phyloP scores from a whole-genome alignment of 2,888 invertebrate species.

The Taenaris catops region DNA sequence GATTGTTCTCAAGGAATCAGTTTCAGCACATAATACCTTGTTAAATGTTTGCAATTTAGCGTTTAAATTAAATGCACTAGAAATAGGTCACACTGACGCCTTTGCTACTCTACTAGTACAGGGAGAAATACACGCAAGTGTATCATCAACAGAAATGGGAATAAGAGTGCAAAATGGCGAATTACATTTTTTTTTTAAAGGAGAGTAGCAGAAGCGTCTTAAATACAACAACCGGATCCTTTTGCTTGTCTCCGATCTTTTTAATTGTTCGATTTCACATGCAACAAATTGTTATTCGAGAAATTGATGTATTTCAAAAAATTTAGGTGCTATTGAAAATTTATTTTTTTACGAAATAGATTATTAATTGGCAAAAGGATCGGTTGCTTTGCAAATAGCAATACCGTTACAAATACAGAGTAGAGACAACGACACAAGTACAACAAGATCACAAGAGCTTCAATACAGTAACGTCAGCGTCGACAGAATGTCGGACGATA shows the following conservation, averaged over 20 bases:
- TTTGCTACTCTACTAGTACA: conserved; percentile 18
- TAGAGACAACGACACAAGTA: conserved; percentile 72
- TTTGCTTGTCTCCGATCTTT: conserved; percentile 2
- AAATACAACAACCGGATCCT: conserved; percentile 13
- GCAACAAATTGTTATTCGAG: too few relatives aligned
- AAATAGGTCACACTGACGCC: conserved; percentile 13
- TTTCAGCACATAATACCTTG: conserved; percentile 15
- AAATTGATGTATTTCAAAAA: too few relatives aligned
- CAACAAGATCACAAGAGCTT: conserved; percentile 69
- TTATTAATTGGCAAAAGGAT: conserved; percentile 9
- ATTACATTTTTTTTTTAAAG: too few relatives aligned
- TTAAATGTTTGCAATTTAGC: conserved; percentile 18
- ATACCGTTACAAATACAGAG: conserved; percentile 30
- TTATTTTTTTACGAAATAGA: too few relatives aligned
- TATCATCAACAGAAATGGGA: too few relatives aligned
- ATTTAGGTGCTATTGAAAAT: too few relatives aligned
- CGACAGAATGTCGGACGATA: conserved; percentile 27
- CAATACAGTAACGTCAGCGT: conserved; percentile 46
- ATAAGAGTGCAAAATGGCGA: too few relatives aligned
- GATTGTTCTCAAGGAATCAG: conserved; percentile 5
- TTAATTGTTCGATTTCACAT: too few relatives aligned
- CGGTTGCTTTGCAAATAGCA: conserved; percentile 2
- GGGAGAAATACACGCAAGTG: too few relatives aligned
- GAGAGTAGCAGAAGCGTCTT: conserved; percentile 10
- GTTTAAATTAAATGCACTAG: conserved; percentile 19